Base-by-base conservation (phyloP, 2,888 invertebrate species). In the Cerceris ruficornis region DNA sequence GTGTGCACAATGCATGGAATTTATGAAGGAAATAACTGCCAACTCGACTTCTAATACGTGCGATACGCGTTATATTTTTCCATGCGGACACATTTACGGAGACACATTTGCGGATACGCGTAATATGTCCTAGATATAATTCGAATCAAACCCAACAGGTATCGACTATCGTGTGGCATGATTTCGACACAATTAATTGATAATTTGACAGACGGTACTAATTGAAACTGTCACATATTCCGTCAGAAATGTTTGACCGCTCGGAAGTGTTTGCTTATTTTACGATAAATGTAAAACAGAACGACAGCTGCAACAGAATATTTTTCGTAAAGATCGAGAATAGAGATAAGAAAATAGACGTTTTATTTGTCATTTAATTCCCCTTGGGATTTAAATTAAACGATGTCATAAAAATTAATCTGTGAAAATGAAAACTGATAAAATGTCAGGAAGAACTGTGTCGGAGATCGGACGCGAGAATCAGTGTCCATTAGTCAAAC, bases 101-200 rank as follows among this genome's bases (percentile, higher is more conserved):
- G 49, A 49, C 14, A 50, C n/a, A 17, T 7, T 46, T 46, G 46
- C 11, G 11, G 2, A 15, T 11, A 9, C 43, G 46, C 43, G 17
- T 13, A 28, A 9, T 49, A 8, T 11, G 14, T 61, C 46, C 59
- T 70, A 62, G 55, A 72, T 69, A 54, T 70, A 83, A 73, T 68
- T 66, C 54, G 49, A 49, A 13, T 80, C 76, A 67, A 73, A 83
- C 73, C 61, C 60, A 61, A 67, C 28, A 64, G 59, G 78, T 82
- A 78, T 72, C 28, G 50, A 42, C 72, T 61, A 67, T 76, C 66
- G 61, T n/a, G 58, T 39, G 52, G 62, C 58, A 70, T 67, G 50
- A 62, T 59, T 62, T 64, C 67, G 70, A 77, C 70, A 76, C 54
- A 62, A 76, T 76, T 77, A 75, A 77, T 76, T 76, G 70, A 76